Percentiles rank a stretch among this genome's conserved stretches.
phyloP scores from a whole-genome alignment of 2,888 invertebrate species.

The Meandrusa payeni region DNA sequence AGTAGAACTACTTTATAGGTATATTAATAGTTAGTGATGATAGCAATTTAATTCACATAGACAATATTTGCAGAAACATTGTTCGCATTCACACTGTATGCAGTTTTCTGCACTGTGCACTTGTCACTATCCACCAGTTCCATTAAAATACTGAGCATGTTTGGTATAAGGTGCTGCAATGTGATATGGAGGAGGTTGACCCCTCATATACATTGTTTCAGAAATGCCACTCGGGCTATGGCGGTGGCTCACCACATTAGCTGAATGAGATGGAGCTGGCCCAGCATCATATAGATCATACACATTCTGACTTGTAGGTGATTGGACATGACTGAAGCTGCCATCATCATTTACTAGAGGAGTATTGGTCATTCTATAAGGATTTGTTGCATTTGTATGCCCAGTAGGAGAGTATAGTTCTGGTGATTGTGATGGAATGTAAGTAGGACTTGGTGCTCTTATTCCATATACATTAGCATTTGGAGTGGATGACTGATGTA shows the following conservation, averaged over 20 bases:
- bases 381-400: conserved; percentile 73
- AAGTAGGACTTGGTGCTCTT: conserved; percentile 64
- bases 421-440: conserved; percentile 69
- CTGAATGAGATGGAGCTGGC: conserved; percentile 62
- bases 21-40: conserved; percentile 28
- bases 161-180: conserved; percentile 91
- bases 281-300: conserved; percentile 73
- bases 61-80: conserved; percentile 45
- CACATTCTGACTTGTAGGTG: conserved; percentile 70
- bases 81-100: conserved; percentile 20
- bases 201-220: conserved; percentile 60
- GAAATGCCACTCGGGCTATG: conserved; percentile 65
- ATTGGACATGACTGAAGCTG: conserved; percentile 69
- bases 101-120: conserved; percentile 39
- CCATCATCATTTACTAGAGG: conserved; percentile 74
- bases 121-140: conserved; percentile 70
- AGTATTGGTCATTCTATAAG: conserved; percentile 74
- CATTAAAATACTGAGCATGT: conserved; percentile 85
- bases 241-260: conserved; percentile 61
- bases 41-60: conserved; percentile 34
- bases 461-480: conserved; percentile 66
- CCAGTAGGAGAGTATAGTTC: conserved; percentile 74
- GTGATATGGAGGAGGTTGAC: conserved; percentile 90
- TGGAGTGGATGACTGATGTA: conserved; percentile 53
- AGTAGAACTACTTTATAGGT: conserved; percentile 20